Conservation (phyloP, 2,888 invertebrate species). For the Osmoderma eremita region DNA sequence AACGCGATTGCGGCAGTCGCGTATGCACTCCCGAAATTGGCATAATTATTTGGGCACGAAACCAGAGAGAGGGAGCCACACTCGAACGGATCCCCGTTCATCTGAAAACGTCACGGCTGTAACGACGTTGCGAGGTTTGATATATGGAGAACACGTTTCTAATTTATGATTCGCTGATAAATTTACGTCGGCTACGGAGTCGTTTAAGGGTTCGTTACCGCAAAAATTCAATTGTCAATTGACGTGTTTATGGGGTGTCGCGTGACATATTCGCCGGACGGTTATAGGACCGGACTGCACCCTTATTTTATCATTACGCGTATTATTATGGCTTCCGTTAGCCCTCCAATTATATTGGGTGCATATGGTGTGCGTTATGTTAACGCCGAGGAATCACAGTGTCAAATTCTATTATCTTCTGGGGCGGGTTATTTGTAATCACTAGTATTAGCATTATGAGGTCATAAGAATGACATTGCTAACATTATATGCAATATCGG, state of each 20-base stretch:
- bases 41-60: constrained; percentile 46
- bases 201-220: constrained; percentile 37
- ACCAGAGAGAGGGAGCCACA: constrained; percentile 41
- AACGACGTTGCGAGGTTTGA: constrained; percentile 46
- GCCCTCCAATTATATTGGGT: not conserved
- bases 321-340: not conserved
- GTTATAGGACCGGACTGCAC: constrained; percentile 5
- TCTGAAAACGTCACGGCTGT: constrained; percentile 44
- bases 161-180: constrained; percentile 37
- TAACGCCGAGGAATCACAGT: too few species aligned
- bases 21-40: constrained; percentile 41
- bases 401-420: too few species aligned
- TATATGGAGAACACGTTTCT: constrained; percentile 40
- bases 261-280: constrained; percentile 16
- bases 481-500: too few species aligned
- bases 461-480: too few species aligned
- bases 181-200: constrained; percentile 32
- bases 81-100: constrained; percentile 44
- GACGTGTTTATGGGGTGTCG: constrained; percentile 33
- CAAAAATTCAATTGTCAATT: constrained; percentile 38
- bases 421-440: too few species aligned
- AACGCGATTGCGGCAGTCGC: not conserved
- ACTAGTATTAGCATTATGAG: too few species aligned
- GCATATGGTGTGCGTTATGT: not conserved
- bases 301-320: constrained; percentile 18